These are phyloP conservation scores for Poeciliopsis paucimaculata DNA, from an alignment of 2,797 vertebrate genomes.

Conservation along the genomic window DNA sequence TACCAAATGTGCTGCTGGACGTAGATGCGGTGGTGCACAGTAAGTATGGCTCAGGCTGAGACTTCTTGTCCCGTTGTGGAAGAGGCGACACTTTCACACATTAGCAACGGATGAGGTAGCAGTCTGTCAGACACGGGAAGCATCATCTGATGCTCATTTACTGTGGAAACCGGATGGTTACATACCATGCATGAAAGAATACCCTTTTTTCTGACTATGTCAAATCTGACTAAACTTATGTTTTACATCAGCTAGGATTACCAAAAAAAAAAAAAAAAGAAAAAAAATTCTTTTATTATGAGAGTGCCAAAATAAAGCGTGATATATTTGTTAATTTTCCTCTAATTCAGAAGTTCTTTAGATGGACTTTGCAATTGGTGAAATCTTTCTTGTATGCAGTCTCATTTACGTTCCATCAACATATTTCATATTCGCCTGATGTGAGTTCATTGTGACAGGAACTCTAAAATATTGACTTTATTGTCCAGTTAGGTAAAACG, in stretches of 20 bases:
- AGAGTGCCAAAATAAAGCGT: background rate
- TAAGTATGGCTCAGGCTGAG: constrained; percentile 2
- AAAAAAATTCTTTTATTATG: background rate
- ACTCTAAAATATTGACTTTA: background rate
- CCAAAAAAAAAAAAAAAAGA: background rate
- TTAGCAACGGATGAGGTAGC: background rate
- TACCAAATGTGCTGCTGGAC: constrained; percentile 1
- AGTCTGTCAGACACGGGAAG: background rate
- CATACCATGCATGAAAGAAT: background rate
- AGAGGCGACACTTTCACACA: background rate
- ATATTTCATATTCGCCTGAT: background rate
- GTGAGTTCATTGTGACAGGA: background rate
- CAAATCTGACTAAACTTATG: background rate
- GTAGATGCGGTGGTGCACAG: background rate
- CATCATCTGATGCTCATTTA: background rate
- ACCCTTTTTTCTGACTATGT: background rate
- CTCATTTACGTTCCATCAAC: background rate
- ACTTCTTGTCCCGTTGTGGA: constrained; percentile 1
- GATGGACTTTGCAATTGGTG: background rate
- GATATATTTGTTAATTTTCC: background rate
- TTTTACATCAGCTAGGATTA: background rate
- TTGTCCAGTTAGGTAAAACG: background rate
- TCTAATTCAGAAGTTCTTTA: background rate
- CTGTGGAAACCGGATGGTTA: background rate
- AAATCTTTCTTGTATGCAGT: background rate